Base-by-base conservation (phyloP, 53 echinoderm and acorn worm genomes). In the Mesocentrotus franciscanus region DNA sequence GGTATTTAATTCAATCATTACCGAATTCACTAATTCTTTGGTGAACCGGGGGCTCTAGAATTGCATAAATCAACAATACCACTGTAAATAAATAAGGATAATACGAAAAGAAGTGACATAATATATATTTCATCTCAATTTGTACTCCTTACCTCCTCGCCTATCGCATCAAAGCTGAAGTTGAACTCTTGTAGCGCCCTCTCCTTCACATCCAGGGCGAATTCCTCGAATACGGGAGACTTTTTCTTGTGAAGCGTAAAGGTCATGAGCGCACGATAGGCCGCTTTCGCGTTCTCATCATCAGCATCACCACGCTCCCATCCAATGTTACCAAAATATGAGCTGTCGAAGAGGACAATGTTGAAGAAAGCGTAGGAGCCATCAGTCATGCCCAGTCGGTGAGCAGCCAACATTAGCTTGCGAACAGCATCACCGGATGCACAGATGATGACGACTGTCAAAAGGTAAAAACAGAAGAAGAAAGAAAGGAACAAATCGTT, bases 361-460 rank as follows among this genome's bases (percentile, higher is more conserved):
- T 98, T 99, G 95, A 99, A 98, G 95, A 99, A 99, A 24, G 97
- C 99, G 71, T 99, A 99, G 72, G 98, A 98, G 22, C 97, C 97
- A 87, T 96, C 95, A 22, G 97, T 97, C 99, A 99, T 99, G 39
- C 96, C 97, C 9, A 99, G 96, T 22, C 96, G 96, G 85, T 99
- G 97, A 10, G 99, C 99, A n/a, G 97, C 96, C 55, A 99, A 92
- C 99, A 99, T 99, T 60, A 99, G 96, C 90, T 96, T 95, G 0
- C 99, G 97, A 36, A 99, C 97, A 26, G 99, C 97, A 36, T 99
- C 99, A 33, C 97, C 97, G 20, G 97, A 97, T 42, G 99, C 99
- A 96, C 99, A 99, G 95, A 99, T 99, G 78, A 99, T 97, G 78
- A 99, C 99, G 89, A 99, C 99, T 99, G 96, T 68, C 3, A 24